Base-by-base conservation (phyloP, 2,888 invertebrate genomes). In the Tinea semifulvella region DNA sequence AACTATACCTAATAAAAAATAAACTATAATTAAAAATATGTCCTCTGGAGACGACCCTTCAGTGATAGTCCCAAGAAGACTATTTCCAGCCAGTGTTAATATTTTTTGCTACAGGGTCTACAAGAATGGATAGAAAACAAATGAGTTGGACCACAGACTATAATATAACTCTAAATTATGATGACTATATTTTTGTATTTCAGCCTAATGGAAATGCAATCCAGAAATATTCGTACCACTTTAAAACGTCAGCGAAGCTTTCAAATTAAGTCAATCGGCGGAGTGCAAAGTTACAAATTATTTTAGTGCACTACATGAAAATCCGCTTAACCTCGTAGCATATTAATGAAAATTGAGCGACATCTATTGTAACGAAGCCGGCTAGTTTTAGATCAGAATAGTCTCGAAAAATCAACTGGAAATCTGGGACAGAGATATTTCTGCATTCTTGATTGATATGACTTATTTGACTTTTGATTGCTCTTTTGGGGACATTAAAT, bases 341-440 rank as follows among this genome's bases (percentile, higher is more conserved):
- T 68, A 71, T 69, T 80, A 80, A 79, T 80, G 79, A 77, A 76
- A 80, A 79, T 79, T 79, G 77, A 80, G 69, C 61, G 80, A 70
- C 74, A 68, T 67, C 58, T 61, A 60, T 56, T 73, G 73, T 68
- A 64, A 63, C 65, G 52, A 52, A 13, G 18, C 53, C 49, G 46
- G 58, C 58, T 63, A 61, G 61, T 64, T 75, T 71, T 77, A 73
- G 73, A 61, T 57, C 56, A 63, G 60, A 54, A 61, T 61, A 59
- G 62, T 56, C 55, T 53, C 57, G 45, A 46, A 43, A 48, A 48
- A 46, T 45, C 46, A 45, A 56, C 4, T 16, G 13, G 60, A 35
- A 61, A 79, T 75, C 70, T 77, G 60, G 79, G 74, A 70, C 79
- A 75, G 16, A 67, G 69, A 67, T 68, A 66, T 67, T 40, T 40